Evolutionary conservation across 2,888 invertebrate species (phyloP).

Genomic region (Seladonia tumulorum): DNA sequence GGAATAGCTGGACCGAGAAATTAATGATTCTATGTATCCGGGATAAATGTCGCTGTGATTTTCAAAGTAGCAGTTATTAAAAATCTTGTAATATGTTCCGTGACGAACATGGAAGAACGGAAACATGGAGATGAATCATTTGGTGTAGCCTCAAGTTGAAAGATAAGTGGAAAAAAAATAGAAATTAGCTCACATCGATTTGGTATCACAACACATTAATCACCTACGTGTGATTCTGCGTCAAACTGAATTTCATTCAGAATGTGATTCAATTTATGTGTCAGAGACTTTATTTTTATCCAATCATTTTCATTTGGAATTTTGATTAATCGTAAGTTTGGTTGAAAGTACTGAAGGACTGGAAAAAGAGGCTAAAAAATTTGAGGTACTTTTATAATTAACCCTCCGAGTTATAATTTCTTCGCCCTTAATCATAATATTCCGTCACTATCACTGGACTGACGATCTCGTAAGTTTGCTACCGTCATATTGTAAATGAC

Average conservation of each 20-base stretch:
- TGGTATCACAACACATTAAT: neutral
- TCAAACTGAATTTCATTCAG: neutral
- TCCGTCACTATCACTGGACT: too few species aligned
- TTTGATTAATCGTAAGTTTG: neutral
- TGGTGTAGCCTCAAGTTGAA: neutral
- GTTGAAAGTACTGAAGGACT: too few species aligned
- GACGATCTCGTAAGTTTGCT: too few species aligned
- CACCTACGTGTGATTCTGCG: neutral
- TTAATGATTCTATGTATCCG: conserved; percentile 44
- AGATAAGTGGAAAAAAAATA: neutral
- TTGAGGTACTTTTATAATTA: too few species aligned
- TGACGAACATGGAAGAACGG: neutral
- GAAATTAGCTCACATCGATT: neutral
- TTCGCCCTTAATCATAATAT: too few species aligned
- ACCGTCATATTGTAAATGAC: too few species aligned
- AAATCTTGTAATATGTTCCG: neutral
- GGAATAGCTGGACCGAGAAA: conserved; percentile 31
- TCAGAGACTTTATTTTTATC: neutral
- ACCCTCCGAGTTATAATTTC: too few species aligned
- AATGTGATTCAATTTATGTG: neutral
- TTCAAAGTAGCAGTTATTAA: conserved; percentile 10
- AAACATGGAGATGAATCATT: neutral
- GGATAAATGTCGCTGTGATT: conserved; percentile 31
- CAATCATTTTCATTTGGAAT: neutral
- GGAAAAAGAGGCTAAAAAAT: too few species aligned